phyloP scores from a whole-genome alignment of 2,113 vertebrate genomes.

The Cyanocitta stelleri region DNA sequence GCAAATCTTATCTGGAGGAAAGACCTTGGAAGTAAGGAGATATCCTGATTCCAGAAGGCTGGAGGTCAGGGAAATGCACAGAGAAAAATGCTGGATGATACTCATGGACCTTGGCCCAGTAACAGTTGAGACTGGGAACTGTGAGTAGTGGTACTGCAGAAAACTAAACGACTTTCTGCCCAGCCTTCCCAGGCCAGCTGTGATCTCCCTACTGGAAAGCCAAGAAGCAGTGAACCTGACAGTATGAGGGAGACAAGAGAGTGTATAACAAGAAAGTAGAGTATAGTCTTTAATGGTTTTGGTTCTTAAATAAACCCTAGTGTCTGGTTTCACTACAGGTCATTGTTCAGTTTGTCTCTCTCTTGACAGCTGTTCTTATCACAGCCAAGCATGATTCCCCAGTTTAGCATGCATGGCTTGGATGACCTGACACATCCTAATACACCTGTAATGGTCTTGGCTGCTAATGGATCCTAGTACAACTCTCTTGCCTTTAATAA shows the following conservation, averaged over 20 bases:
- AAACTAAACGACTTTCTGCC: not conserved
- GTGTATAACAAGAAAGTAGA: not conserved
- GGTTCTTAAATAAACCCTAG: not conserved
- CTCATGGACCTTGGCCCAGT: not conserved
- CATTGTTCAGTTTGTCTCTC: accelerated
- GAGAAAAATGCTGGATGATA: not conserved
- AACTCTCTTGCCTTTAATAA: not conserved
- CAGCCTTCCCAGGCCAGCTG: not conserved
- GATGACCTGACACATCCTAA: not conserved
- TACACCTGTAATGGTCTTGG: not conserved
- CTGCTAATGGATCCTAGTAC: not conserved
- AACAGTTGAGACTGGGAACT: not conserved
- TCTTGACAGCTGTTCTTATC: not conserved
- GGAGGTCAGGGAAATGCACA: not conserved
- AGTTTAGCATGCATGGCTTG: not conserved
- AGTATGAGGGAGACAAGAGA: not conserved
- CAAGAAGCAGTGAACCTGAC: not conserved
- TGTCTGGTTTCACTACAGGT: not conserved
- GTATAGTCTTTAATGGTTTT: not conserved
- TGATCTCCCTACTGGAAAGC: not conserved
- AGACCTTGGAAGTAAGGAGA: not conserved
- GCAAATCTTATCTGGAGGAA: not conserved
- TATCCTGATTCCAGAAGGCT: not conserved
- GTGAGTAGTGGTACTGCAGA: not conserved
- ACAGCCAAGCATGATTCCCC: not conserved